Base-by-base conservation (phyloP, 2,113 vertebrate genomes). In the Verasper variegatus region DNA sequence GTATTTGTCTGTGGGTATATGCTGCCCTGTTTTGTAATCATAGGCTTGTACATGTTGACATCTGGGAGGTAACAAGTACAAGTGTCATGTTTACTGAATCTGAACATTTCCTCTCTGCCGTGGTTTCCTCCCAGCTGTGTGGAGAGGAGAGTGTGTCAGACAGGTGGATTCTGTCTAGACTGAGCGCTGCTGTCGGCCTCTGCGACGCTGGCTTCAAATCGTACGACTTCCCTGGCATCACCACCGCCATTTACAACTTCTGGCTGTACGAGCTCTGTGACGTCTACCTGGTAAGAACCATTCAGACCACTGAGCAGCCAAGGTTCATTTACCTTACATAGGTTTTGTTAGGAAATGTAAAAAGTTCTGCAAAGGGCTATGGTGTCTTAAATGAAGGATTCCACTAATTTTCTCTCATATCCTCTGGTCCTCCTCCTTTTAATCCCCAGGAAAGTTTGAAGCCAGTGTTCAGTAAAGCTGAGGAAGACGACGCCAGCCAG, bases 181-280 rank as follows among this genome's bases (percentile, higher is more conserved):
- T 97, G 73, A 74, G 95, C 0, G 91, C 94, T 0, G 96, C 96
- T 0, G 96, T 97, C 60, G 85, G 77, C 18, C 86, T 95, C 27
- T 96, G 96, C 57, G 91, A 92, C 0, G 59, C 80, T 0, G 94
- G 94, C 5, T 97, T 98, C 83, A 92, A 92, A 78, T 88, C 91
- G 40, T 98, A 97, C 0, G 97, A 98, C 66, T 98, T 98, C 81
- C 95, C 96, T 0, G 89, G 76, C 6, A 89, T 95, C 86, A 98
- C 97, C 68, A 96, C 96, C 0, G 89, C 96, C 71, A 92, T 96
- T 79, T 97, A 97, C 92, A 97, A 94, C 93, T 97, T 98, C 92
- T 98, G 97, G 97, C 94, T 98, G 3, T 98, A 98, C 0, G 97
- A 98, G 83, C 96, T 98, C 27, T 98, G 96, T 31, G 96, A 97